Conservation (phyloP, 2,113 vertebrate species). For the Actinemys pallida region DNA sequence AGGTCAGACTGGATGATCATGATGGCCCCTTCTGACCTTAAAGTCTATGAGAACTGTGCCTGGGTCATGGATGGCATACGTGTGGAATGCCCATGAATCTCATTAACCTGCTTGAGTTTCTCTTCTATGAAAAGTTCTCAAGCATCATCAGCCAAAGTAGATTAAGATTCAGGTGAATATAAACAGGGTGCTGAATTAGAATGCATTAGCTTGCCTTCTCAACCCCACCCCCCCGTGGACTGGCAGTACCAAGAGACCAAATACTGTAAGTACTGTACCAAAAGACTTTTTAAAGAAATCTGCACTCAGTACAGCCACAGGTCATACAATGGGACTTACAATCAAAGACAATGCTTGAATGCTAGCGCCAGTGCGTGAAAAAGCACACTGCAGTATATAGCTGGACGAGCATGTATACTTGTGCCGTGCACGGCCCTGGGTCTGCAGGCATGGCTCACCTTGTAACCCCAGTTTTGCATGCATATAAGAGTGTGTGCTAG, state of each 20-base stretch:
- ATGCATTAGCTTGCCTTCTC: neutral
- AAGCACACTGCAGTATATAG: neutral
- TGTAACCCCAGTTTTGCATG: neutral
- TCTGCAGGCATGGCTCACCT: neutral
- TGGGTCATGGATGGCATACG: too few relatives aligned
- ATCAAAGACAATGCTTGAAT: neutral
- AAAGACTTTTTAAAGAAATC: neutral
- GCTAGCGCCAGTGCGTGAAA: neutral
- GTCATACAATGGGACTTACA: neutral
- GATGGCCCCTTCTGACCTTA: too few relatives aligned
- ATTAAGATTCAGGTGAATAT: neutral
- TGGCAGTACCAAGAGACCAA: neutral
- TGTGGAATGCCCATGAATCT: neutral
- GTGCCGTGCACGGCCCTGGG: neutral
- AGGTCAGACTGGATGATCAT: too few relatives aligned
- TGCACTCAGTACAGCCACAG: neutral
- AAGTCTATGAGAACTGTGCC: too few relatives aligned
- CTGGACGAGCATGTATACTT: neutral
- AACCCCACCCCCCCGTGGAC: neutral
- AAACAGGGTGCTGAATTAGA: conserved; percentile 2
- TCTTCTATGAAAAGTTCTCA: conserved; percentile 17
- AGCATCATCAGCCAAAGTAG: conserved; percentile 44
- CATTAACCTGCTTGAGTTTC: conserved; percentile 32
- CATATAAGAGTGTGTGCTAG: neutral
- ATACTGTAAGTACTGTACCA: too few relatives aligned